phyloP scores from a whole-genome alignment of 2,797 vertebrate genomes.

The Sitta carolinensis region DNA sequence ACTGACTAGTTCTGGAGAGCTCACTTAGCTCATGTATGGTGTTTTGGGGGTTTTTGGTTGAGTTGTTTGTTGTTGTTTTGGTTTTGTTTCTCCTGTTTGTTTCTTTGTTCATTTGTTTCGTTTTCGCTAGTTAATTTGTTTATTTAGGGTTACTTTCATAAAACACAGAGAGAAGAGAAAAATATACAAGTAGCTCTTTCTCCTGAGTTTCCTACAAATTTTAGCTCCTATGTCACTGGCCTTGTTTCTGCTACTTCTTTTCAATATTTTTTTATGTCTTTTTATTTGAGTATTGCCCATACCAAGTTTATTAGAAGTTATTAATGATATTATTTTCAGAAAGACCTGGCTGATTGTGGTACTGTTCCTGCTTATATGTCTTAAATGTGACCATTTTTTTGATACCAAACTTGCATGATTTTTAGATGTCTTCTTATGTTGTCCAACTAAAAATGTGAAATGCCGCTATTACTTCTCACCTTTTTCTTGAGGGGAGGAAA shows the following conservation, averaged over 20 bases:
- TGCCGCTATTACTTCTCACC: constrained; percentile 17
- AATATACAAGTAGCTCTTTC: not conserved
- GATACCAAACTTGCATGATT: not conserved
- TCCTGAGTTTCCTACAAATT: not conserved
- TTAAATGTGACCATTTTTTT: not conserved
- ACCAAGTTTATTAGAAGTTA: not conserved
- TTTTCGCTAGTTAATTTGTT: not conserved
- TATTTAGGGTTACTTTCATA: not conserved
- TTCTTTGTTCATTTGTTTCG: not conserved
- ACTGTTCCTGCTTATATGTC: not conserved
- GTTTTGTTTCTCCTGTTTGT: not conserved
- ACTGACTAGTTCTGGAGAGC: not conserved
- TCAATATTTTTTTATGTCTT: not conserved
- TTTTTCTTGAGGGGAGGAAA: not conserved
- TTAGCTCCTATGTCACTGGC: not conserved
- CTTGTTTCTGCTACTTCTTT: not conserved
- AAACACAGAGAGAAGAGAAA: not conserved
- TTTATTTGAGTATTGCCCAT: not conserved
- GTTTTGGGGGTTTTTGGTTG: not conserved
- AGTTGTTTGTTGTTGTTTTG: not conserved
- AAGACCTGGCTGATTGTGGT: not conserved
- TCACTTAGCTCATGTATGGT: not conserved
- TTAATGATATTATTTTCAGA: not conserved
- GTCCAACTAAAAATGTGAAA: constrained; percentile 52
- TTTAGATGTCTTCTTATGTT: not conserved